Percentiles rank a stretch among this genome's conserved stretches.
phyloP scores from a whole-genome alignment of 2,888 invertebrate species.

The Lingula anatina region DNA sequence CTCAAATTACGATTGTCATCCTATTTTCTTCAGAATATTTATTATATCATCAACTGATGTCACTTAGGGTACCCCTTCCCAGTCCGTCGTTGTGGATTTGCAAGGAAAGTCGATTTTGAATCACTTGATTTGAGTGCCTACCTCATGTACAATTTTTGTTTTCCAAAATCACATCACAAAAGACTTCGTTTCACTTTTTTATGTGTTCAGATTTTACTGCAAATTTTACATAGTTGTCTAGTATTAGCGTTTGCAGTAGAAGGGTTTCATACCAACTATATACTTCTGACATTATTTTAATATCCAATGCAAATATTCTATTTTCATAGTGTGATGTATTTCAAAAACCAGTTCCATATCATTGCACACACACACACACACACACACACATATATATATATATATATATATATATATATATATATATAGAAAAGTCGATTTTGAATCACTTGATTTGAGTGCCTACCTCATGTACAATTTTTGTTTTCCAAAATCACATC shows the following conservation, averaged over 20 bases:
- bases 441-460: background rate
- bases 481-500: background rate
- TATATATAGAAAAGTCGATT: too few species aligned
- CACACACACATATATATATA: background rate
- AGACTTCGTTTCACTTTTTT: background rate
- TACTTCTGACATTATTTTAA: conserved; percentile 1
- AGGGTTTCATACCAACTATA: too few species aligned
- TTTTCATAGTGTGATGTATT: background rate
- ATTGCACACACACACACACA: background rate
- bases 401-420: conserved; percentile 1
- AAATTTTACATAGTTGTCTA: too few species aligned
- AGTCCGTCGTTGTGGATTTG: too few species aligned
- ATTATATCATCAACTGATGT: too few species aligned
- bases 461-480: background rate
- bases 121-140: background rate
- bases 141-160: background rate
- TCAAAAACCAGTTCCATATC: background rate
- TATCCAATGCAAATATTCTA: background rate
- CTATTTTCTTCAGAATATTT: too few species aligned
- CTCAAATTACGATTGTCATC: too few species aligned
- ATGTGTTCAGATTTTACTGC: background rate
- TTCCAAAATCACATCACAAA: background rate
- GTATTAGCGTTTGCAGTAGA: too few species aligned
- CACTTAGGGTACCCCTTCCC: too few species aligned
- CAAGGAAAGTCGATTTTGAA: too few species aligned